Base-by-base conservation (phyloP, 1,140 invertebrate genomes). In the Procambarus virginalis region DNA sequence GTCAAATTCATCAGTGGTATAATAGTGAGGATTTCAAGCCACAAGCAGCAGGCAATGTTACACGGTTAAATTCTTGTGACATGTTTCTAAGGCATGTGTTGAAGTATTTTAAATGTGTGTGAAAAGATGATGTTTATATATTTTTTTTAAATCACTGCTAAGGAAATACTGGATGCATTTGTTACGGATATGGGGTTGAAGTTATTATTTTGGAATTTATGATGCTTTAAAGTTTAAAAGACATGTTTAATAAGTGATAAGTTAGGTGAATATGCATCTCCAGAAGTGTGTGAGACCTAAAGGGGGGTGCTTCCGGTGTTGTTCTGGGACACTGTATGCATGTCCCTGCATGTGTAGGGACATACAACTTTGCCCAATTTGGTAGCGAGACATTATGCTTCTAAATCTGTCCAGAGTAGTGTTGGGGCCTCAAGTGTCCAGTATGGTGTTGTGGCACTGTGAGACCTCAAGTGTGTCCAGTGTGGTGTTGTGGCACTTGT, bases 1-100 rank as follows among this genome's bases (percentile, higher is more conserved):
- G 20, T 81, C 48, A 81, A 77, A 34, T n/a, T 73, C 68, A 34
- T 73, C 68, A 73, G 68, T 73, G 68, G 68, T 34, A 3, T 73
- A 73, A n/a, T 9, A 34, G 3, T 17, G 64, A 17, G 0, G 10
- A 2, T 0, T 22, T 34, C n/a, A 73, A 0, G 68, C 2, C 22
- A 34, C n/a, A 73, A 73, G 3, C 68, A 73, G 8, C 68, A 73
- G 68, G 68, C 2, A 4, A 17, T 20, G 51, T 64, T 64, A 64
- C 60, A 20, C 20, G 12, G 60, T 64, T 64, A 64, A 12, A 6
- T 20, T 9, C 4, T 64, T 17, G 60, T 64, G 17, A 64, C 60
- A 17, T 20, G 60, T 64, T 14, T 64, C 12, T 64, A 20, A 17
- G 10, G 12, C 60, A 20, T 1, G 60, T 64, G 20, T 64, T 64